A percentile compares a stretch with the other conserved stretches of the same genome.
Conservation (phyloP, 2,113 vertebrate genomes). For the Dasyornis broadbenti region DNA sequence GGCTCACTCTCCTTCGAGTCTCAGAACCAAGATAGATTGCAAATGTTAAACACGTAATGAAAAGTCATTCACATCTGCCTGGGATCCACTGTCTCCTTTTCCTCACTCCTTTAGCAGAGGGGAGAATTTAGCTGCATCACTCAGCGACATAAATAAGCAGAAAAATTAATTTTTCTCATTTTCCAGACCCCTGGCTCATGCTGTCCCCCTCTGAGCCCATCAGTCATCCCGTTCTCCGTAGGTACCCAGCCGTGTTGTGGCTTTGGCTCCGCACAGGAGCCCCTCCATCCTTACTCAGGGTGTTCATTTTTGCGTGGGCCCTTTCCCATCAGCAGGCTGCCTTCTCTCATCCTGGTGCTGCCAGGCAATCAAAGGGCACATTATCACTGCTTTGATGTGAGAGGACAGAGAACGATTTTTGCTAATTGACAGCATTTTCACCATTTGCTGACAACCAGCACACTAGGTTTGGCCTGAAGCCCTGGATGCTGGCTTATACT, state of each 20-base stretch:
- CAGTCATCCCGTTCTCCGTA: fast-evolving
- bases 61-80: background rate
- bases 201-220: background rate
- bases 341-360: background rate
- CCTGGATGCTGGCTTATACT: background rate
- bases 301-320: too few relatives aligned
- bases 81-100: background rate
- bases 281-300: background rate
- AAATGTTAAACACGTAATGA: background rate
- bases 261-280: fast-evolving
- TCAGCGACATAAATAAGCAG: background rate
- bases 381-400: background rate
- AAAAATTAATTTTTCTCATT: background rate
- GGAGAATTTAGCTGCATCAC: background rate
- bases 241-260: fast-evolving
- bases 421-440: background rate
- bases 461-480: background rate
- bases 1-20: background rate
- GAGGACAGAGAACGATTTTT: background rate
- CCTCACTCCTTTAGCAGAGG: background rate
- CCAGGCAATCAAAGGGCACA: background rate
- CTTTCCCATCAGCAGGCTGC: background rate
- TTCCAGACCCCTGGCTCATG: background rate
- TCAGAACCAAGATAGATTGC: background rate
- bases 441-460: background rate